Conservation (phyloP, 2,888 invertebrate species). For the Doris montereyensis region DNA sequence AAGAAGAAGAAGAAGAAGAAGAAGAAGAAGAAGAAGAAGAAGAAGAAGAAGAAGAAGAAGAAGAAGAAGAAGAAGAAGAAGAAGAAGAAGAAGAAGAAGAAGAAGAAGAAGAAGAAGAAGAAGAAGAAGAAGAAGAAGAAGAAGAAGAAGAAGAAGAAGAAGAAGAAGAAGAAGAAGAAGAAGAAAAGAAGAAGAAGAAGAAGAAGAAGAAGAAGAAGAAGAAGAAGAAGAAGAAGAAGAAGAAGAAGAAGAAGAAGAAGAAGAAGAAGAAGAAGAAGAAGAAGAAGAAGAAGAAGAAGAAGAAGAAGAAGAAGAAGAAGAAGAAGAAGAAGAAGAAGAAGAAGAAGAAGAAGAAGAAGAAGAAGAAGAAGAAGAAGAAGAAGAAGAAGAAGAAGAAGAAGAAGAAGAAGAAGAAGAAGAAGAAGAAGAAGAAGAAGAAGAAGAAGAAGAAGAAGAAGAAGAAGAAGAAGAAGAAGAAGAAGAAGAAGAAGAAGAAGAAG, state of each 20-base stretch:
- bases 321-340: neutral
- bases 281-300: neutral
- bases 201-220: neutral
- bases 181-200: neutral
- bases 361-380: neutral
- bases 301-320: neutral
- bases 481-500: neutral
- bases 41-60: neutral
- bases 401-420: neutral
- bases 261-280: neutral
- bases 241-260: neutral
- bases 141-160: neutral
- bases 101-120: neutral
- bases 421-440: neutral
- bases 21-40: neutral
- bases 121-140: neutral
- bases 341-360: neutral
- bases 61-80: neutral
- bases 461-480: neutral
- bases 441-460: neutral
- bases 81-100: conserved; percentile 1
- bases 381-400: neutral
- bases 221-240: neutral
- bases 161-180: neutral
- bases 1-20: neutral